A percentile compares a stretch with the other conserved stretches of the same genome.
Evolutionary conservation across 2,797 vertebrate genomes (phyloP).

Genomic region (Cryptoblepharus egeriae): DNA sequence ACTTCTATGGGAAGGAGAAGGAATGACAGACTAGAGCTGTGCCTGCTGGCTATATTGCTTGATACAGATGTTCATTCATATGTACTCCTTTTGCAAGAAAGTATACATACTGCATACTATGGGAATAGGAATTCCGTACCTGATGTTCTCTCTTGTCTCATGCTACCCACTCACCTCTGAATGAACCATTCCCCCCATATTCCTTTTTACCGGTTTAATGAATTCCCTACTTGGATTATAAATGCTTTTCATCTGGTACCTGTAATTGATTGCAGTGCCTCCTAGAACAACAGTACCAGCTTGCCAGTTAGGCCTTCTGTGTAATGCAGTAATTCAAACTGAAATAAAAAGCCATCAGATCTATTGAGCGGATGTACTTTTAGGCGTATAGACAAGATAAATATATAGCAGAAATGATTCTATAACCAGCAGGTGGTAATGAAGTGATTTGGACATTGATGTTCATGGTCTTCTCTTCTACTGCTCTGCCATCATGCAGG

Average conservation of each 20-base stretch:
- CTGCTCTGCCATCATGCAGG: background rate
- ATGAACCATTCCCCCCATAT: background rate
- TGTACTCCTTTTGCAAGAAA: too few species aligned
- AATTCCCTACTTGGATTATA: background rate
- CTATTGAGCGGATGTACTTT: background rate
- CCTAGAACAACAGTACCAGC: background rate
- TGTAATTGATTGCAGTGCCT: background rate
- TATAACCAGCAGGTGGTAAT: slow-evolving; percentile 5
- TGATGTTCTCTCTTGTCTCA: background rate
- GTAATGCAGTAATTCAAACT: background rate
- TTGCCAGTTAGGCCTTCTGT: background rate
- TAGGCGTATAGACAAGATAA: background rate
- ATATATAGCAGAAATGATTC: background rate
- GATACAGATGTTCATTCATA: too few species aligned
- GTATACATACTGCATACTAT: too few species aligned
- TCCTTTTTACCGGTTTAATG: too few species aligned
- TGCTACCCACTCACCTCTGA: background rate
- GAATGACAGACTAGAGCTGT: too few species aligned
- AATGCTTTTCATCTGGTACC: background rate
- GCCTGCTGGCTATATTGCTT: too few species aligned
- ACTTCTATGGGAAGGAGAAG: too few species aligned
- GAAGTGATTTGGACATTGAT: slow-evolving; percentile 12
- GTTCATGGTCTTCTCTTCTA: background rate
- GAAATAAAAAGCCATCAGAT: background rate
- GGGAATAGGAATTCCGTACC: background rate